Evolutionary conservation across 2,888 invertebrate genomes (phyloP).

Genomic region (Furcula furcula): DNA sequence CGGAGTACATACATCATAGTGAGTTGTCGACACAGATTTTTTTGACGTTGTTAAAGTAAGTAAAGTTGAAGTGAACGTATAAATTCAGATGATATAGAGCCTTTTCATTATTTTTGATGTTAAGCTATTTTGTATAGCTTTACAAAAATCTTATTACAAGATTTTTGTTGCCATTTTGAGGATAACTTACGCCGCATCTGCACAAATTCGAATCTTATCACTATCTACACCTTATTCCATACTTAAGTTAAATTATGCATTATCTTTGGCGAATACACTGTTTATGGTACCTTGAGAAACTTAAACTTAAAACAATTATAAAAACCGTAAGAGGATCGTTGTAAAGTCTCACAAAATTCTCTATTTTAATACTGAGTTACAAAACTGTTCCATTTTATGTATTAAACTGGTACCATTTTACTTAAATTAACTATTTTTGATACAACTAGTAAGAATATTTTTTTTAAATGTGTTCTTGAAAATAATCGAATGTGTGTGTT

Average conservation of each 20-base stretch:
- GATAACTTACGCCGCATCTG: conserved; percentile 18
- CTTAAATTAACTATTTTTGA: conserved; percentile 44
- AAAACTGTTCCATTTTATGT: conserved; percentile 42
- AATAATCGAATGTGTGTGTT: conserved; percentile 17
- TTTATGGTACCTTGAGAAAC: conserved; percentile 62
- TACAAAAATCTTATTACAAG: too few relatives aligned
- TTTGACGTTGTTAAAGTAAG: too few relatives aligned
- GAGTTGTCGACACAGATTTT: too few relatives aligned
- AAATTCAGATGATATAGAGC: too few relatives aligned
- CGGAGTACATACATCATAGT: conserved; percentile 18
- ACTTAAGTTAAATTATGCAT: conserved; percentile 73
- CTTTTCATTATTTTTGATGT: too few relatives aligned
- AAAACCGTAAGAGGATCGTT: conserved; percentile 71
- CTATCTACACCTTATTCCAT: conserved; percentile 42
- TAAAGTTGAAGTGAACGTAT: too few relatives aligned
- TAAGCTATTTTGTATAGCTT: too few relatives aligned
- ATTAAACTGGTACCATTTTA: conserved; percentile 64
- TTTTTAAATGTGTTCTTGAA: conserved; percentile 33
- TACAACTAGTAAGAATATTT: conserved; percentile 48
- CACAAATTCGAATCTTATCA: conserved; percentile 40
- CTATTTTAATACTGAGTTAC: conserved; percentile 73
- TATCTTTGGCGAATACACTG: conserved; percentile 81
- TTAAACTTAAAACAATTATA: conserved; percentile 29
- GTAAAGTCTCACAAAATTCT: conserved; percentile 76
- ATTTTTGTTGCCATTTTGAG: too few relatives aligned